Evolutionary conservation across 2,888 invertebrate species (phyloP), one percentile per base, ranked within the genome.

Genomic region (Oxystoma pomonae): DNA sequence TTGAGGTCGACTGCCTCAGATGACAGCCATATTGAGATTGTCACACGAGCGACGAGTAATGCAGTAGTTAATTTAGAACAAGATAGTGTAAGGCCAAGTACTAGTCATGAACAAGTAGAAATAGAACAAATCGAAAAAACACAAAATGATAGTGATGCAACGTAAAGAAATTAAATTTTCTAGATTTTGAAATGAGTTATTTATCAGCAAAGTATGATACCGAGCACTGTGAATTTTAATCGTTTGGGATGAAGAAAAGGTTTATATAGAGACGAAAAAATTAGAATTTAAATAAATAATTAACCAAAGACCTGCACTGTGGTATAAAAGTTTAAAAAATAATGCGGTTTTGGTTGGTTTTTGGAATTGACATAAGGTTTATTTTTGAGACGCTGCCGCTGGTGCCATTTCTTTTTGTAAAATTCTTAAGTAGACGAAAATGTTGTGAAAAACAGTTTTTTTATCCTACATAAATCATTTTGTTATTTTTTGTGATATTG

Each of bases 401-500:
- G n/a, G n/a, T n/a, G n/a, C n/a, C n/a, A n/a, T n/a, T n/a, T n/a
- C n/a, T n/a, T n/a, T n/a, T n/a, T n/a, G n/a, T n/a, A n/a, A n/a
- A n/a, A n/a, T n/a, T n/a, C n/a, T n/a, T n/a, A n/a, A n/a, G n/a
- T n/a, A n/a, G n/a, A n/a, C n/a, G n/a, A n/a, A n/a, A n/a, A n/a
- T n/a, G n/a, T n/a, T 35, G 12, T 35, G 35, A 7, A 12, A 35
- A 35, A 12, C 35, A 35, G 35, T 35, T 12, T 35, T 35, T 35
- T 35, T 35, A 7, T 7, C 35, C 12, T 35, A 35, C 35, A 35
- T 7, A 35, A 35, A 35, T 35, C 35, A 35, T 35, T 35, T 35
- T 35, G 35, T 35, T 53, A 56, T 56, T 60, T 49, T 62, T 59
- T 67, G 67, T 67, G 67, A 67, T 67, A 67, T 65, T 65, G 63